A percentile compares a stretch with the other conserved stretches of the same genome.
phyloP scores from a whole-genome alignment of 2,888 invertebrate species.

The Lordiphosa fenestrarum region DNA sequence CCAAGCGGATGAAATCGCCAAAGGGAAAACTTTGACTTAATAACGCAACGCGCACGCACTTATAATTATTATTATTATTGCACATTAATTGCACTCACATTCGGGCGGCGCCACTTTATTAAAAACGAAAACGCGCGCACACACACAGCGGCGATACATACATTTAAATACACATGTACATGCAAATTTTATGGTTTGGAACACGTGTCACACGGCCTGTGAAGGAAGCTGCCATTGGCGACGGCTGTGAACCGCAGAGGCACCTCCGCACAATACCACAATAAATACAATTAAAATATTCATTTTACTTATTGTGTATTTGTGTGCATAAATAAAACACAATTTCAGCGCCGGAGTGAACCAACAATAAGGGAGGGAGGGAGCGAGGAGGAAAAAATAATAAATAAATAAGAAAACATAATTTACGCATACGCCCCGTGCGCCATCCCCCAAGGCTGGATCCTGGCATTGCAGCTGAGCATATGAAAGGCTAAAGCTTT shows the following conservation, averaged over 20 bases:
- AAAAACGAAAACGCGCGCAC: constrained; percentile 33
- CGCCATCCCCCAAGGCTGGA: constrained; percentile 17
- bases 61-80: constrained; percentile 36
- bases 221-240: constrained; percentile 20
- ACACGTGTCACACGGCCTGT: constrained; percentile 52
- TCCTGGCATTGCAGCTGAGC: constrained; percentile 29
- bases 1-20: constrained; percentile 7
- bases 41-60: constrained; percentile 30
- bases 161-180: constrained; percentile 25
- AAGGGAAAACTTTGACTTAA: constrained; percentile 37
- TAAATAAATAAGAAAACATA: constrained; percentile 55
- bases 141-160: background rate
- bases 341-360: constrained; percentile 37
- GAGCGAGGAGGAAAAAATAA: constrained; percentile 28
- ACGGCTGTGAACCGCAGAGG: constrained; percentile 25
- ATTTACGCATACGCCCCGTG: constrained; percentile 51
- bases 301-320: constrained; percentile 57
- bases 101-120: constrained; percentile 44
- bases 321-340: constrained; percentile 62
- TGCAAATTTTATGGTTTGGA: constrained; percentile 55
- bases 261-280: constrained; percentile 38
- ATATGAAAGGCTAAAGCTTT: constrained; percentile 64
- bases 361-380: constrained; percentile 19
- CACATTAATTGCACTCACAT: constrained; percentile 56
- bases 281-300: constrained; percentile 63